Conservation (phyloP, 2,888 invertebrate species). For the Aethes cnicana region DNA sequence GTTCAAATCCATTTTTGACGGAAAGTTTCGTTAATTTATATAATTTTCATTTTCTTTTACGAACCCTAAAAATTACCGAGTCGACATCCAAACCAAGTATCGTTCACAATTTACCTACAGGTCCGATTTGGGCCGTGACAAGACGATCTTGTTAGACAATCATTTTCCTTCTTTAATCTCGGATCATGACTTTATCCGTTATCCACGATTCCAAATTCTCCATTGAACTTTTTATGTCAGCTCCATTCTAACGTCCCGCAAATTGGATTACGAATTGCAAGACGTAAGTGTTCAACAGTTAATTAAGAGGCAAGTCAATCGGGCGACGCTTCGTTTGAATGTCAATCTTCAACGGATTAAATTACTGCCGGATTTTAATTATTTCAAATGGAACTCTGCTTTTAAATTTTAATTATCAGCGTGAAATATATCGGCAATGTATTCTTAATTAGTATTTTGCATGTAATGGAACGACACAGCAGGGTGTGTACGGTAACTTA, state of each 20-base stretch:
- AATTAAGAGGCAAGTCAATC: no score
- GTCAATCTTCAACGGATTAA: not conserved
- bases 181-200: not conserved
- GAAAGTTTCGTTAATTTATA: no score
- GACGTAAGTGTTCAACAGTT: no score
- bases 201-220: no score
- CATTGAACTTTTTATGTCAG: no score
- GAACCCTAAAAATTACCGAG: no score
- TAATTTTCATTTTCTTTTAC: no score
- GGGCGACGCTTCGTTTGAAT: not conserved
- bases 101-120: no score
- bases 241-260: no score
- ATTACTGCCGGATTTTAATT: not conserved
- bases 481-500: not conserved
- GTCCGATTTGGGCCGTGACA: slow-evolving; percentile 9
- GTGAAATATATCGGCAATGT: slow-evolving; percentile 10
- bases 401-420: slow-evolving; percentile 8
- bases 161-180: slow-evolving; percentile 7
- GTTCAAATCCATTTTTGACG: no score
- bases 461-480: slow-evolving; percentile 4
- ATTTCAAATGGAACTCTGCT: slow-evolving; percentile 1
- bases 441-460: slow-evolving; percentile 21
- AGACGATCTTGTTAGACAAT: slow-evolving; percentile 17
- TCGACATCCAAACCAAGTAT: no score
- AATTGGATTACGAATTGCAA: no score